Conservation (phyloP, 2,888 invertebrate species). For the Synanthedon myopaeformis region DNA sequence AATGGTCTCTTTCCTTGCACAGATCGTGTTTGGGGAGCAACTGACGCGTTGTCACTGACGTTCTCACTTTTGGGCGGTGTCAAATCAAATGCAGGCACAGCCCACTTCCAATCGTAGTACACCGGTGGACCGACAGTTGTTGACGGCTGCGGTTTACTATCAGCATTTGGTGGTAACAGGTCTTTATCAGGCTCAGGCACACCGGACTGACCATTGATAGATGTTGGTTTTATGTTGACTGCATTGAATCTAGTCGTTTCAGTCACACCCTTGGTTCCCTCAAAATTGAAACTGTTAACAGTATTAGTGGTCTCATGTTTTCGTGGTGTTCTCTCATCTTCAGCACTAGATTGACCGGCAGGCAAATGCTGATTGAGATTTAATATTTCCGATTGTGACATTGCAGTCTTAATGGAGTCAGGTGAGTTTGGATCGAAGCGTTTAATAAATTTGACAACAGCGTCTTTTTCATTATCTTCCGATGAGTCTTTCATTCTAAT, state of each 20-base stretch:
- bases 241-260: slow-evolving; percentile 34
- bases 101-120: slow-evolving; percentile 77
- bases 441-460: slow-evolving; percentile 54
- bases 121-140: slow-evolving; percentile 74
- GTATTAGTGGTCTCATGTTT: slow-evolving; percentile 31
- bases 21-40: slow-evolving; percentile 21
- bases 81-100: slow-evolving; percentile 70
- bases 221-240: slow-evolving; percentile 33
- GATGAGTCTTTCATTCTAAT: slow-evolving; percentile 22
- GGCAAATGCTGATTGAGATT: slow-evolving; percentile 48
- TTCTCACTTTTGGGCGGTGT: slow-evolving; percentile 65
- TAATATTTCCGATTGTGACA: slow-evolving; percentile 51
- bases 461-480: slow-evolving; percentile 25
- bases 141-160: slow-evolving; percentile 39
- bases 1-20: slow-evolving; percentile 39
- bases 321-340: slow-evolving; percentile 44
- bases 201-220: background rate
- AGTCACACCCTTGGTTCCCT: slow-evolving; percentile 30
- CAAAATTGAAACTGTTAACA: slow-evolving; percentile 32
- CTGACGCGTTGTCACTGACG: slow-evolving; percentile 26
- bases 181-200: slow-evolving; percentile 28
- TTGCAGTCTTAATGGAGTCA: slow-evolving; percentile 42
- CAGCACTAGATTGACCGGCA: slow-evolving; percentile 43
- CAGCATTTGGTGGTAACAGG: slow-evolving; percentile 67
- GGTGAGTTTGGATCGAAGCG: slow-evolving; percentile 58